Evolutionary conservation across 2,113 vertebrate genomes (phyloP), one percentile per base, ranked within the genome.

Genomic region (Cephalopholis sonnerati): DNA sequence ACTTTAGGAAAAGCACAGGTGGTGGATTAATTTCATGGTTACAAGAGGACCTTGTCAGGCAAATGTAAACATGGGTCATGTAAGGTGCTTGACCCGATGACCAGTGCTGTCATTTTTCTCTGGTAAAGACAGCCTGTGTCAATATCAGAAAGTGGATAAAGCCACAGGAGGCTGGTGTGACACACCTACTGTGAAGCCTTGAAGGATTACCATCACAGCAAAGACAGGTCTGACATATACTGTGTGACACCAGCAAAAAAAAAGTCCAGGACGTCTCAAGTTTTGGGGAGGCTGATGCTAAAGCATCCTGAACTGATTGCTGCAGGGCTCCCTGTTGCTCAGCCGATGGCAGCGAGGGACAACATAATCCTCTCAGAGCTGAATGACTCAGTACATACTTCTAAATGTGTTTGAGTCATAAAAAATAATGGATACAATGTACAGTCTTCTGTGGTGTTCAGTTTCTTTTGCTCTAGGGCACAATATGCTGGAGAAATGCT

Each of bases 371-470:
- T 88, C 74, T 86, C 86, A 63, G 74, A 72, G 80, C 54, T 74
- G 87, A 87, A 91, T 88, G 89, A 88, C 88, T 91, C 91, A 85
- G 76, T 88, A 70, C 81, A 84, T 82, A 78, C 82, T 74, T 89
- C 83, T 70, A 76, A 90, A 89, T 88, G 88, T 53, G 64, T 89
- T 91, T 80, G 74, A 73, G 62, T 87, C 87, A 89, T 85, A 90
- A 90, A 91, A 90, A 84, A 89, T 81, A 86, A 92, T 86, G 83
- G 91, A 87, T 84, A 81, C 65, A 67, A 79, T 82, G 77, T 79
- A 85, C 76, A 46, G 63, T 88, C 81, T 77, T 86, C 62, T 44
- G 68, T 77, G 83, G 68, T 41, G 81, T 68, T 90, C 50, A 17
- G 11, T 72, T 89, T 86, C 83, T 82, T 77, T 89, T 9, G 85